Conservation (phyloP, 1,140 invertebrate species). For the Pogonus chalceus region DNA sequence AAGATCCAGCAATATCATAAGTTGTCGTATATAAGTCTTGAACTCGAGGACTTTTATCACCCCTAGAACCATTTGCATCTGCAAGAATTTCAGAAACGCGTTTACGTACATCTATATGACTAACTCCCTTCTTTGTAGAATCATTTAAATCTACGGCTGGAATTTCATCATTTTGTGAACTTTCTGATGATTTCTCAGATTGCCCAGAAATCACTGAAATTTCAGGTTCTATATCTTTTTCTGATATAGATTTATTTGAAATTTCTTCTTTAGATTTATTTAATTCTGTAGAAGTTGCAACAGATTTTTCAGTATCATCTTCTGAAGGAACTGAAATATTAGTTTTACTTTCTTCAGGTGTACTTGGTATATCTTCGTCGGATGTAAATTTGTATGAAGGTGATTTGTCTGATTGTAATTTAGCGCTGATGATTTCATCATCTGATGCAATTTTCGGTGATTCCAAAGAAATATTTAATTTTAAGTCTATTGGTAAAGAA, state of each 20-base stretch:
- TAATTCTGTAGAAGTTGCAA: background rate
- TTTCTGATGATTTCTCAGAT: no score
- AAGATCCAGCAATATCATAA: conserved; percentile 24
- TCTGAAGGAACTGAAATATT: background rate
- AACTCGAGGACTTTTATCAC: conserved; percentile 27
- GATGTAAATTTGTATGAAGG: background rate
- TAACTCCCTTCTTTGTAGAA: no score
- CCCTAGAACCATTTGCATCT: conserved; percentile 18
- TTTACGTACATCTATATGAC: conserved; percentile 25
- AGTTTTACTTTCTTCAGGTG: background rate
- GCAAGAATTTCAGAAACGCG: conserved; percentile 28
- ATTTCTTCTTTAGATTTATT: background rate
- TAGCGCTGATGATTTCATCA: no score
- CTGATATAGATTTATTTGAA: background rate
- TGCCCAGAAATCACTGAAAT: no score
- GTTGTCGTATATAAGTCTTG: conserved; percentile 31
- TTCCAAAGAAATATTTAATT: background rate
- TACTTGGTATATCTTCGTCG: background rate
- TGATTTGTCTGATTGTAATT: no score
- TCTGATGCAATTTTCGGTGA: no score
- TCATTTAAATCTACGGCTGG: no score
- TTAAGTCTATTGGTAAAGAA: background rate
- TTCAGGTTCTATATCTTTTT: background rate
- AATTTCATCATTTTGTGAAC: no score
- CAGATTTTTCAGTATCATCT: background rate